Conservation (phyloP, 1,140 invertebrate species). For the Panulirus ornatus region DNA sequence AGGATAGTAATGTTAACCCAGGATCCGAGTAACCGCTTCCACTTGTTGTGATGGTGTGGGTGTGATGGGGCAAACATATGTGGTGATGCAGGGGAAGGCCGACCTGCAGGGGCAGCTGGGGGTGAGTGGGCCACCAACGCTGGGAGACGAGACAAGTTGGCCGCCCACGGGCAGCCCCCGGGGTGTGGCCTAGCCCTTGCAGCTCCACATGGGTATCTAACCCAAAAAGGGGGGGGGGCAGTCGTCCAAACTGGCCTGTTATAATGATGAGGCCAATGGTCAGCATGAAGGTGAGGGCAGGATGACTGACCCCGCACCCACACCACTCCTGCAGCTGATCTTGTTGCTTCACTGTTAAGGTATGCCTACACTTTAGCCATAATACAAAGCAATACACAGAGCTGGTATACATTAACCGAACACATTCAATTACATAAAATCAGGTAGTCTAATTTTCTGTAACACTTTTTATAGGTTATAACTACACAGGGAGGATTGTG, state of each 20-base stretch:
- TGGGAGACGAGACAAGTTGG: conserved; percentile 74
- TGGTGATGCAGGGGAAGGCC: conserved; percentile 61
- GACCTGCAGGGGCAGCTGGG: conserved; percentile 62
- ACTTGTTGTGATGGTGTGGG: conserved; percentile 57
- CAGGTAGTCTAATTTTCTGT: conserved; percentile 72
- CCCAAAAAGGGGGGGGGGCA: conserved; percentile 50
- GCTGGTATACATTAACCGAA: conserved; percentile 74
- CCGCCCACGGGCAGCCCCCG: conserved; percentile 64
- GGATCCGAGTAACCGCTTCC: conserved; percentile 75
- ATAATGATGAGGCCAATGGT: conserved; percentile 6
- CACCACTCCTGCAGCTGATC: conserved; percentile 68
- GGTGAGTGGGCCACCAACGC: conserved; percentile 73
- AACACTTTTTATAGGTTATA: conserved; percentile 73
- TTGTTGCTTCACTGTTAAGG: conserved; percentile 71
- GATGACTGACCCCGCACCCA: conserved; percentile 65
- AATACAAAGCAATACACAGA: conserved; percentile 74
- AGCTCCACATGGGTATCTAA: conserved; percentile 22
- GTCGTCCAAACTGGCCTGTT: conserved; percentile 46
- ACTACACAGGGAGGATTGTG: conserved; percentile 73
- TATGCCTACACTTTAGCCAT: conserved; percentile 74
- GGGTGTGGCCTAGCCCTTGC: conserved; percentile 51
- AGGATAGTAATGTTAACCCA: conserved; percentile 74
- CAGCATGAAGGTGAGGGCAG: conserved; percentile 49
- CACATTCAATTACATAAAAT: conserved; percentile 74
- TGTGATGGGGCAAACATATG: conserved; percentile 22